A percentile compares a stretch with the other conserved stretches of the same genome.
Conservation (phyloP, 2,797 vertebrate species). For the Arnoldichthys spilopterus region DNA sequence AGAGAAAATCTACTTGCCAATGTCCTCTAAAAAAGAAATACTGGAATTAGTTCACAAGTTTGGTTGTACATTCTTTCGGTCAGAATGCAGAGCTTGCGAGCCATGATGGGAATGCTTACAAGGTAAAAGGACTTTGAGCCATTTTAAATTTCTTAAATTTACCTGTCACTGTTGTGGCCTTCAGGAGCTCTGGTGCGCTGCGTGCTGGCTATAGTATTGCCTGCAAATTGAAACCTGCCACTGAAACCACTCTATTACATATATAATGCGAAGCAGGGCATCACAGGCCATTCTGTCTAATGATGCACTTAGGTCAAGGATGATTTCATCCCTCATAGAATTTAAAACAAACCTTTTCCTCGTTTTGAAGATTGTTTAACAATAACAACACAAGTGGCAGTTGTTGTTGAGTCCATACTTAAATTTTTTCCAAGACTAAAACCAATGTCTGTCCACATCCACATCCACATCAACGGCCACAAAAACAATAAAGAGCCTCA, state of each 20-base stretch:
- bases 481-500: not conserved
- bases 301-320: conserved; percentile 22
- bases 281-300: not conserved
- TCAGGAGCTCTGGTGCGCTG: not conserved
- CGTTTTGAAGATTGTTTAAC: no score
- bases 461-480: no score
- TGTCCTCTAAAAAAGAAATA: no score
- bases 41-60: no score
- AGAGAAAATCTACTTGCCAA: not conserved
- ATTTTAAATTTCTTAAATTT: conserved; percentile 30
- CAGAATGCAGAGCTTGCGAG: not conserved
- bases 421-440: no score
- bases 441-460: no score
- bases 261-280: not conserved
- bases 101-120: not conserved
- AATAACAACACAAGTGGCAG: no score
- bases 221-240: conserved; percentile 7
- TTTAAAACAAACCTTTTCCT: no score
- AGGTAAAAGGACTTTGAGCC: not conserved
- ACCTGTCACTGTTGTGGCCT: not conserved
- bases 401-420: no score
- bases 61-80: not conserved
- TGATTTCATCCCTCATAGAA: not conserved
- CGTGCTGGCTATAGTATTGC: not conserved
- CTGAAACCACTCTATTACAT: conserved; percentile 17